Percentiles rank a stretch among this genome's conserved stretches.
Evolutionary conservation across 2,113 vertebrate genomes (phyloP).

Genomic region (Mystacornis crossleyi): DNA sequence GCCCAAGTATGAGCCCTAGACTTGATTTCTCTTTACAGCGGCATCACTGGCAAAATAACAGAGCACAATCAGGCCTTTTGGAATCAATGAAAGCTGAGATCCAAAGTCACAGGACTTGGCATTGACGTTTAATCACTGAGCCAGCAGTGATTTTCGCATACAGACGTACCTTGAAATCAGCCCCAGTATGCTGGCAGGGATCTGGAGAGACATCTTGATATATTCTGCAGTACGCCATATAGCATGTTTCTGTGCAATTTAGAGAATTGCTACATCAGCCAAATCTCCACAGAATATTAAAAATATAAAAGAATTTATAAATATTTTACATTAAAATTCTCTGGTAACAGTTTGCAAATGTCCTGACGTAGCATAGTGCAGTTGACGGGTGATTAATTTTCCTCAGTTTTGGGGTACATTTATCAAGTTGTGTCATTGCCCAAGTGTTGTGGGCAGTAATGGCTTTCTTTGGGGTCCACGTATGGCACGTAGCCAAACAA

Average conservation of each 20-base stretch:
- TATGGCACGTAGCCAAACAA: fast-evolving
- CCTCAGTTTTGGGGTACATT: background rate
- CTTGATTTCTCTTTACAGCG: background rate
- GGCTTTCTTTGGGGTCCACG: background rate
- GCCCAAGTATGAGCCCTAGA: background rate
- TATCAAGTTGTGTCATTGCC: background rate
- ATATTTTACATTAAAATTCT: background rate
- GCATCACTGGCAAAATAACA: background rate
- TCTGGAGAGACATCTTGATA: background rate
- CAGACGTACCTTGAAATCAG: slow-evolving; percentile 6
- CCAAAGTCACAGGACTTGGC: background rate
- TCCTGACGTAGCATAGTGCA: background rate
- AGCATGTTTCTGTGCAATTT: background rate
- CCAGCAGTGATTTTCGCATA: background rate
- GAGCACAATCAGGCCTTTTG: background rate
- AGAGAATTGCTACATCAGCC: background rate
- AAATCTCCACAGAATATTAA: background rate
- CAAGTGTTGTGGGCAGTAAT: background rate
- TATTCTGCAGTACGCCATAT: background rate
- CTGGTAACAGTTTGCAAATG: background rate
- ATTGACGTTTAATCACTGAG: background rate
- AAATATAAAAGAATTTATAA: background rate
- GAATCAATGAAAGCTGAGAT: background rate
- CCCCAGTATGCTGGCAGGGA: background rate
- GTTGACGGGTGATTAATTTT: background rate